Evolutionary conservation across 2,113 vertebrate genomes (phyloP).

Genomic region (Centropus bengalensis): DNA sequence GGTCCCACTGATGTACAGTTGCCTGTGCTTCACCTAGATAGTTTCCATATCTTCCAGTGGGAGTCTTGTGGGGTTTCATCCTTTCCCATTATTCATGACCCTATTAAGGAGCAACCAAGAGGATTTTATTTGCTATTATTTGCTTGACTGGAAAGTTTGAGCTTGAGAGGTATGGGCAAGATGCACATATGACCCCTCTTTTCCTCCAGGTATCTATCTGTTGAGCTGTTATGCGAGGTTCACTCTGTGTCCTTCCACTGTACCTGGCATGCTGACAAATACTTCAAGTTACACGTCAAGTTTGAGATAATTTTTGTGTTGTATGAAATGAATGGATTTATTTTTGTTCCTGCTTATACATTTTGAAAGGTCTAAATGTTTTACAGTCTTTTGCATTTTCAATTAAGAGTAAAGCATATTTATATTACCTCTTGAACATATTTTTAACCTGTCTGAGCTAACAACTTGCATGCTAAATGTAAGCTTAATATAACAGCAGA

Average conservation of each 20-base stretch:
- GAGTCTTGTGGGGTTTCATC: neutral
- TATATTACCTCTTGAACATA: neutral
- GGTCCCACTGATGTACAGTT: neutral
- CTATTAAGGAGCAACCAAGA: neutral
- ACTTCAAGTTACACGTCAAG: neutral
- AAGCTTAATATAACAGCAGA: constrained; percentile 1
- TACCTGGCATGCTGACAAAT: constrained; percentile 1
- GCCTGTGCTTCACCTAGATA: neutral
- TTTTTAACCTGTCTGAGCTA: constrained; percentile 14
- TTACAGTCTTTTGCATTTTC: neutral
- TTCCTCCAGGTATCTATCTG: neutral
- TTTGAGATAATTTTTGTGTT: neutral
- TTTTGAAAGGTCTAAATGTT: neutral
- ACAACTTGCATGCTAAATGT: neutral
- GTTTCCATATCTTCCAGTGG: neutral
- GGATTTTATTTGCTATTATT: neutral
- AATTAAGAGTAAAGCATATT: neutral
- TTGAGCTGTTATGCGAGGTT: neutral
- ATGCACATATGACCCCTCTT: neutral
- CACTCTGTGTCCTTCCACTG: neutral
- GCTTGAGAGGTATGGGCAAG: neutral
- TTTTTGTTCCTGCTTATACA: neutral
- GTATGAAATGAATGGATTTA: neutral
- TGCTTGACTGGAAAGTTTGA: neutral
- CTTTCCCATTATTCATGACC: neutral